Evolutionary conservation across 2,797 vertebrate species (phyloP).

Genomic region (Eutrigla gurnardus): DNA sequence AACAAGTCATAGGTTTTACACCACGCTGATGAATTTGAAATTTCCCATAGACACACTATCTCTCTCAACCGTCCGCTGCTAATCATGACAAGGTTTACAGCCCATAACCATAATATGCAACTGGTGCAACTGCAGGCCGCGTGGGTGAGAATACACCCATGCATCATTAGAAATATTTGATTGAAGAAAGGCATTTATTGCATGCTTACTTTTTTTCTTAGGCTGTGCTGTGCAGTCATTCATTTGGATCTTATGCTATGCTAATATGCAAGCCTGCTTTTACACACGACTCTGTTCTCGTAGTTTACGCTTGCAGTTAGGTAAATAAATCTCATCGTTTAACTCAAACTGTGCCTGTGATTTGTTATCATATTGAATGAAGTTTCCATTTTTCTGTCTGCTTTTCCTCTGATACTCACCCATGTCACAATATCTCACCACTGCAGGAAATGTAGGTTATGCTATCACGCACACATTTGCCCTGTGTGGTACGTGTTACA

Average conservation of each 20-base stretch:
- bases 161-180: conserved; percentile 56
- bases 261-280: conserved; percentile 78
- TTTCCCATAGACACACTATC: conserved; percentile 18
- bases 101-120: conserved; percentile 63
- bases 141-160: conserved; percentile 50
- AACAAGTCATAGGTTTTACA: conserved; percentile 58
- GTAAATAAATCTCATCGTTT: conserved; percentile 80
- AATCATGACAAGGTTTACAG: conserved; percentile 58
- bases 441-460: conserved; percentile 44
- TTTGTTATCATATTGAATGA: conserved; percentile 27
- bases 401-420: conserved; percentile 2
- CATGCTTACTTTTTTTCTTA: conserved; percentile 81
- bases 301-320: conserved; percentile 77
- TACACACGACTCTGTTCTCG: conserved; percentile 76
- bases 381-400: background rate
- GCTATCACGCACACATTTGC: conserved; percentile 42
- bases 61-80: conserved; percentile 19
- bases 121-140: conserved; percentile 45
- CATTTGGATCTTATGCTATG: conserved; percentile 75
- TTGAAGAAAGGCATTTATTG: conserved; percentile 77
- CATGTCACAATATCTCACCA: conserved; percentile 1
- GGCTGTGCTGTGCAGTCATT: conserved; percentile 76
- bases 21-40: conserved; percentile 32
- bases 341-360: conserved; percentile 51
- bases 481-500: conserved; percentile 43